A percentile compares a stretch with the other conserved stretches of the same genome.
Evolutionary conservation across 2,888 invertebrate genomes (phyloP).

Genomic region (Diarsia dahlii): DNA sequence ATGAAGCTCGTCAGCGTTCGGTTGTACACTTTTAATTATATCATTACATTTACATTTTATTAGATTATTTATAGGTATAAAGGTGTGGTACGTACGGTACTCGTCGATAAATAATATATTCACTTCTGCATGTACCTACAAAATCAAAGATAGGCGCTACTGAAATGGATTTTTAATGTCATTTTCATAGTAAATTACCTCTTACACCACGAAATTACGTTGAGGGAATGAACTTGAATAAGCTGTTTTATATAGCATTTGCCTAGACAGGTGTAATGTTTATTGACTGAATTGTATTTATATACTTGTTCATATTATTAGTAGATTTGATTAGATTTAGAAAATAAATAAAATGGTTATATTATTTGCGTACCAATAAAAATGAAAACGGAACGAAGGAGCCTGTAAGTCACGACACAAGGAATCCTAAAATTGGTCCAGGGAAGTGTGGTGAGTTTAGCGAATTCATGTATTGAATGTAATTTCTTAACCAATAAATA

Average conservation of each 20-base stretch:
- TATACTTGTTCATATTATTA: no score
- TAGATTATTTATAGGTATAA: not conserved
- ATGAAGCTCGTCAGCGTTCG: not conserved
- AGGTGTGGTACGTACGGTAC: not conserved
- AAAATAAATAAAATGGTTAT: no score
- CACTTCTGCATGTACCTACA: not conserved
- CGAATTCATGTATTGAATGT: no score
- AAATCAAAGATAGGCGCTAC: not conserved
- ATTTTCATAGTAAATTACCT: not conserved
- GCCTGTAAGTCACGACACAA: no score
- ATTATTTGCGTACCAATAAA: no score
- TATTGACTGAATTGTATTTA: not conserved
- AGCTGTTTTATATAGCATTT: not conserved
- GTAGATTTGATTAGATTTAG: no score
- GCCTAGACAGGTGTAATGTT: no score
- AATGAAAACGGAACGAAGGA: no score
- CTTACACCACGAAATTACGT: not conserved
- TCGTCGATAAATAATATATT: not conserved
- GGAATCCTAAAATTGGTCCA: no score
- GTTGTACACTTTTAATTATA: constrained; percentile 3
- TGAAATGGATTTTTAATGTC: not conserved
- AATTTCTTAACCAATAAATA: no score
- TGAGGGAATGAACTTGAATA: not conserved
- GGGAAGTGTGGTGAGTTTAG: no score
- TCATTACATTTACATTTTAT: constrained; percentile 25